A percentile compares a stretch with the other conserved stretches of the same genome.
These are phyloP conservation scores for Diabrotica undecimpunctata DNA, from an alignment of 1,140 invertebrate species.

Conservation along the genomic window DNA sequence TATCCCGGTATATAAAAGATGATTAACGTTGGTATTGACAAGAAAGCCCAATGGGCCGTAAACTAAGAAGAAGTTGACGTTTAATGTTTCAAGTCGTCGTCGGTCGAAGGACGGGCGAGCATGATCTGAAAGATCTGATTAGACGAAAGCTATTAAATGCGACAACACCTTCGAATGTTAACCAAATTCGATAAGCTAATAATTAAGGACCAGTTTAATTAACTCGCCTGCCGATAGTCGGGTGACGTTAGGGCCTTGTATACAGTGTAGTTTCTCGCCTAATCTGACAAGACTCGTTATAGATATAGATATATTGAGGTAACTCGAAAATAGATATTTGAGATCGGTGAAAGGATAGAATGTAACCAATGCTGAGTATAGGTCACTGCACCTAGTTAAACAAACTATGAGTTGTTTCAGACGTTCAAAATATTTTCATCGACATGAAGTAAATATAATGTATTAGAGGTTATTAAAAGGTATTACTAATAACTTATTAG, in stretches of 20 bases:
- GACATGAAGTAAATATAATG: too few species aligned
- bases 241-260: neutral
- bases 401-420: too few species aligned
- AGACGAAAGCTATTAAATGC: conserved; percentile 5
- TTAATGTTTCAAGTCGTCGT: neutral
- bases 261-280: conserved; percentile 6
- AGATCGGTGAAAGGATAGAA: neutral
- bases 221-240: conserved; percentile 2
- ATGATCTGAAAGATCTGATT: conserved; percentile 7
- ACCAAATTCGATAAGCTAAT: conserved; percentile 12
- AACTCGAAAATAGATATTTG: neutral
- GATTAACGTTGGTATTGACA: neutral
- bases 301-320: neutral
- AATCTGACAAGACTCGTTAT: conserved; percentile 9
- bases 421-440: too few species aligned
- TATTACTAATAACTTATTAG: too few species aligned
- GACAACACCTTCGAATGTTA: conserved; percentile 13
- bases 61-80: neutral
- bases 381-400: too few species aligned
- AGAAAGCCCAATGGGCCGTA: neutral
- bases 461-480: too few species aligned
- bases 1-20: neutral
- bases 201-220: conserved; percentile 11
- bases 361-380: too few species aligned
- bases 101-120: too few species aligned